Evolutionary conservation across 1,140 invertebrate genomes (phyloP), one percentile per base, ranked within the genome.

Genomic region (Monochamus saltuarius): DNA sequence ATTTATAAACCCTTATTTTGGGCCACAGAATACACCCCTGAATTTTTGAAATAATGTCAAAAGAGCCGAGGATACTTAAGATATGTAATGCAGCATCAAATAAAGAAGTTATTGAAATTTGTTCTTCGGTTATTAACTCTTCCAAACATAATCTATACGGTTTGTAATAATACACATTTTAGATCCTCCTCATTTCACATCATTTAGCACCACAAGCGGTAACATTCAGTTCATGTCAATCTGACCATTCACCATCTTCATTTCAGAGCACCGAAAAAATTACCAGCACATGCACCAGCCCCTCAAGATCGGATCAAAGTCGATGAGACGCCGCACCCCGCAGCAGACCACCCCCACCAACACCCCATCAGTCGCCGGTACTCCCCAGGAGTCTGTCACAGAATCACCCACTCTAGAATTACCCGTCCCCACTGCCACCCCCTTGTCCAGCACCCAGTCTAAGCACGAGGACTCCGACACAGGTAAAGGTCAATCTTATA

Each of bases 241-340:
- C 22, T 29, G 22, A 29, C 6, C 22, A 29, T 29, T 29, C 22
- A 42, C 9, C 16, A 11, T 50, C 16, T 72, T 64, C 45, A 29
- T 75, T 78, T 10, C 73, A 87, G 85, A 84, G 74, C 85, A 87
- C 68, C 77, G 85, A 17, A 68, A 82, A 80, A 70, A 83, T 66
- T 87, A 87, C 65, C 85, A 84, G 3, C 85, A 87, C 71, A 83
- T 83, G 55, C 84, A 87, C 67, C 82, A 81, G 65, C 85, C 85
- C 11, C 66, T 87, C 64, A 86, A 85, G 69, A 76, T 79, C 45
- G 62, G 75, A 46, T 66, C 77, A 59, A 74, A 75, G 39, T 73
- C 71, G 53, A 74, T 75, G 70, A 76, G 71, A 66, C 71, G 77
- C 35, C 69, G 73, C 22, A 60, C 58, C 42, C 72, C 65, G 7